Evolutionary conservation across 2,797 vertebrate genomes (phyloP).

Genomic region (Pogoniulus pusillus): DNA sequence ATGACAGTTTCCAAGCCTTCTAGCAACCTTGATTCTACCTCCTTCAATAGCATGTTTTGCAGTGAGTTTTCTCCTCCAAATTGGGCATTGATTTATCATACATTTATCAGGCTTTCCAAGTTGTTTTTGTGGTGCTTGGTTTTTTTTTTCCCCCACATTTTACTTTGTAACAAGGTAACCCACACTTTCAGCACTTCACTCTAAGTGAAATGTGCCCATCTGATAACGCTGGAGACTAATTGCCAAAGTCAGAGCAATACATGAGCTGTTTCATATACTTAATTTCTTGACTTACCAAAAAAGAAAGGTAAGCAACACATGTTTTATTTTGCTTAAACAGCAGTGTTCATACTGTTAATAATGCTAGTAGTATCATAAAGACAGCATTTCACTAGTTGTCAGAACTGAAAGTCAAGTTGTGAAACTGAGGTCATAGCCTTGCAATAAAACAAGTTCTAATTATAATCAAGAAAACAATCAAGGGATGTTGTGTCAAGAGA

Average conservation of each 20-base stretch:
- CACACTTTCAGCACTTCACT: slow-evolving; percentile 51
- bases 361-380: slow-evolving; percentile 53
- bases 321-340: slow-evolving; percentile 65
- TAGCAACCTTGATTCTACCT: slow-evolving; percentile 56
- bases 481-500: slow-evolving; percentile 58
- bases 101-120: slow-evolving; percentile 42
- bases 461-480: slow-evolving; percentile 64
- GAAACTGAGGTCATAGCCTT: slow-evolving; percentile 58
- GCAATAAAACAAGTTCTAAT: slow-evolving; percentile 60
- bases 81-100: slow-evolving; percentile 26
- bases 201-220: slow-evolving; percentile 30
- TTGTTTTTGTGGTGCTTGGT: neutral
- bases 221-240: slow-evolving; percentile 31
- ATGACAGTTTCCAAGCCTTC: slow-evolving; percentile 59
- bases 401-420: slow-evolving; percentile 64
- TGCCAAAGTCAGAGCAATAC: slow-evolving; percentile 50
- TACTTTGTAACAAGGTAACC: slow-evolving; percentile 40
- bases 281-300: slow-evolving; percentile 55
- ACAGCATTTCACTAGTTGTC: slow-evolving; percentile 66
- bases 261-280: slow-evolving; percentile 42
- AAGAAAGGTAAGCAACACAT: slow-evolving; percentile 53
- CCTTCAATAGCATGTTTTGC: slow-evolving; percentile 47
- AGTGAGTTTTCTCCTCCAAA: neutral
- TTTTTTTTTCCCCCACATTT: neutral
- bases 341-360: slow-evolving; percentile 62